Evolutionary conservation across 2,888 invertebrate genomes (phyloP), one percentile per base, ranked within the genome.

Genomic region (Harpalus rufipes): DNA sequence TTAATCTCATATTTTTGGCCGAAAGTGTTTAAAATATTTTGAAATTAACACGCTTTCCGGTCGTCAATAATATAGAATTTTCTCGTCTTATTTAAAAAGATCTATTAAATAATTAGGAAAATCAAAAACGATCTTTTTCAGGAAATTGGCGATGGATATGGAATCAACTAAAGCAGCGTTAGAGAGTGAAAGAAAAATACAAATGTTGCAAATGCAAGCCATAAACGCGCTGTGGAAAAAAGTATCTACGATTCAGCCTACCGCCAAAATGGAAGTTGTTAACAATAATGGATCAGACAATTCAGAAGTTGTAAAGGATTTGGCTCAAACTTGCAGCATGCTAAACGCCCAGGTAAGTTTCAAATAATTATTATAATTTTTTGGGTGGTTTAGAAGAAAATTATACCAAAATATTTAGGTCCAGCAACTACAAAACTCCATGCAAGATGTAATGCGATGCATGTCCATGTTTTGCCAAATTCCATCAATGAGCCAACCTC

Each of bases 191-290:
- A 92, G 96, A 39, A 96, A 96, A 89, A 94, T 97, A 84, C 96
- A 97, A 88, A 94, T 96, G 89, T 91, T 97, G 76, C 97, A 97
- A 91, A 96, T 97, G 94, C 97, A 97, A 90, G 97, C 97, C 4
- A 97, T 97, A 87, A 96, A 96, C 89, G 97, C 97, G 0, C 91
- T 97, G 2, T 97, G 97, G 97, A 96, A 96, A 90, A 96, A 96
- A 90, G 96, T 96, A 1, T 95, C 95, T 14, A 93, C 94, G 0
- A 91, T 96, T 87, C 95, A 95, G 86, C 91, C 92, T 1, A 90
- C 89, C 6, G 88, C 87, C 51, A 88, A 87, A 68, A 88, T 89
- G 18, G 90, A 90, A 32, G 74, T 86, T 8, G 87, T 87, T 68
- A 88, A 87, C 84, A 80, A 86, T 1, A 89, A 91, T 81, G 89